Conservation (phyloP, 2,113 vertebrate genomes). For the Sula dactylatra region DNA sequence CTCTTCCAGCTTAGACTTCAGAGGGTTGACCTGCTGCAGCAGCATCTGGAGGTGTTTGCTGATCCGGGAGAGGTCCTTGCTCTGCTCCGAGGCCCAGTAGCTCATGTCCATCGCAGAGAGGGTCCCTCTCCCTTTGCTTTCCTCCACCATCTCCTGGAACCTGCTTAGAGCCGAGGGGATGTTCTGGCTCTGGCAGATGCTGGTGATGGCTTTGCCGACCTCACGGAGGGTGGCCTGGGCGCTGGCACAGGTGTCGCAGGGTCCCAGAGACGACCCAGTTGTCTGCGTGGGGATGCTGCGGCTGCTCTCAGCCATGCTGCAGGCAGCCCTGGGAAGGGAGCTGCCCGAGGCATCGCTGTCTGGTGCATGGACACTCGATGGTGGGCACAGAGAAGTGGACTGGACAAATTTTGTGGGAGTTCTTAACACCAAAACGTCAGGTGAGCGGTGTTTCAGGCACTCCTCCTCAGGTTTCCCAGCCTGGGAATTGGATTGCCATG, state of each 20-base stretch:
- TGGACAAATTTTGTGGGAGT: neutral
- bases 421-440: neutral
- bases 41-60: conserved; percentile 82
- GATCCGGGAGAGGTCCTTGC: conserved; percentile 81
- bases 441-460: neutral
- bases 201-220: conserved; percentile 75
- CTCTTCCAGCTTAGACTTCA: conserved; percentile 72
- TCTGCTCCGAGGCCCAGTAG: conserved; percentile 85
- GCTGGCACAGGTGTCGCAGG: conserved; percentile 78
- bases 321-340: neutral
- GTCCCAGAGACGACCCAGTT: conserved; percentile 48
- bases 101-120: conserved; percentile 79
- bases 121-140: conserved; percentile 60
- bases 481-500: neutral
- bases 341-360: neutral
- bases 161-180: conserved; percentile 84
- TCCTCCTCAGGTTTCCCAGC: neutral
- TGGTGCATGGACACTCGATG: neutral
- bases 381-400: accelerated
- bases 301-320: neutral
- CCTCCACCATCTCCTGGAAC: conserved; percentile 75
- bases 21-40: conserved; percentile 73
- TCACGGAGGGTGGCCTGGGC: conserved; percentile 76
- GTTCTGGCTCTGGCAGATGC: conserved; percentile 83
- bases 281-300: conserved; percentile 74